Base-by-base conservation (phyloP, 1,140 invertebrate species). In the Microplitis mediator region DNA sequence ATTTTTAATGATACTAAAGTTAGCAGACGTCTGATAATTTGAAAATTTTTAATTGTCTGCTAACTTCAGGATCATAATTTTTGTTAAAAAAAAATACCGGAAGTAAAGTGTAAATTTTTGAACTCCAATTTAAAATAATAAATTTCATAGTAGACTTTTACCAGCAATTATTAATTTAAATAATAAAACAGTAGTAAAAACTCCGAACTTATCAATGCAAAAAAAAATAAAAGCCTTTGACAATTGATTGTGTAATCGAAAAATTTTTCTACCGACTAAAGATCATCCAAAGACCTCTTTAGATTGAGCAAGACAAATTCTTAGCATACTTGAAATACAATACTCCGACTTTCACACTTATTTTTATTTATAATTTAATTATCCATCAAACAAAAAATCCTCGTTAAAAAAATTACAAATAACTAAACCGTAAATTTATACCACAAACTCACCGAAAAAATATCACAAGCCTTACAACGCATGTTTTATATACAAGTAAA, bases 201-300 rank as follows among this genome's bases (percentile, higher is more conserved):
- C 56, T 61, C 58, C 9, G 32, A 54, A n/a, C 8, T 35, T 34
- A 32, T 35, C 34, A 45, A 34, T 52, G 45, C n/a, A 71, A 45
- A 51, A 45, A 35, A 13, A 35, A 35, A 64, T 36, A 16, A 54
- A 45, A 54, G 58, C 36, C 56, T 45, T n/a, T 58, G 58, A 69
- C 67, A 39, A 36, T 58, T 52, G 52, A 68, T 69, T 69, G 56
- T 61, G 56, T 50, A 60, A 69, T 45, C 67, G 58, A 14, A 13
- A 14, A 39, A 36, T 39, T 69, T 60, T 69, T 69, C 13, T 31
- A 36, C 14, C 14, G 5, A 69, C 54, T 31, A 69, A 69, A 69
- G 54, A 69, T 69, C 67, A 69, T 35, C 60, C 36, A 31, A 23
- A 34, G 45, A 23, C 54, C 58, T 35, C 34, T 13, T 5, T 13